Conservation (phyloP, 2,888 invertebrate species). For the Anaspis maculata region DNA sequence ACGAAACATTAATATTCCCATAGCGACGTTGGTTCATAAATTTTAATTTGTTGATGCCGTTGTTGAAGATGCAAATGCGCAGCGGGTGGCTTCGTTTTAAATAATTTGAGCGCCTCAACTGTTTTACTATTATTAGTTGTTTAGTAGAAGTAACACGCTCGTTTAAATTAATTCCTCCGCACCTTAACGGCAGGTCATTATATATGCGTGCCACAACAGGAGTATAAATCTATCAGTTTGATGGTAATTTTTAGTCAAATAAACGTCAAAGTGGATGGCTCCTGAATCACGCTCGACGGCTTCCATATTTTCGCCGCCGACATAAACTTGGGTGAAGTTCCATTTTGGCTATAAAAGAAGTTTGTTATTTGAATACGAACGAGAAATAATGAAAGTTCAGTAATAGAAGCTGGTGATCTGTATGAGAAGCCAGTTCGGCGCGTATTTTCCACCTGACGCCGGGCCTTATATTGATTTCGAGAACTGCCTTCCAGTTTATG, state of each 20-base stretch:
- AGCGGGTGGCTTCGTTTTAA: constrained; percentile 2
- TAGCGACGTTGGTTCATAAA: constrained; percentile 1
- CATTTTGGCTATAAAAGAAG: constrained; percentile 33
- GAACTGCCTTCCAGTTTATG: constrained; percentile 6
- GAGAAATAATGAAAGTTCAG: constrained; percentile 37
- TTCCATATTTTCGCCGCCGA: constrained; percentile 26
- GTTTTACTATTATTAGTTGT: constrained; percentile 12
- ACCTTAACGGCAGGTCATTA: constrained; percentile 15
- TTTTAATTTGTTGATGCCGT: constrained; percentile 1
- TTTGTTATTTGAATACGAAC: constrained; percentile 38
- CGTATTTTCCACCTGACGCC: constrained; percentile 35
- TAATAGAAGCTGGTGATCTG: constrained; percentile 33
- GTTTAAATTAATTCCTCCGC: constrained; percentile 13
- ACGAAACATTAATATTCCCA: too few relatives aligned
- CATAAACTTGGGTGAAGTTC: constrained; percentile 28
- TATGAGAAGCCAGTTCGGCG: constrained; percentile 30
- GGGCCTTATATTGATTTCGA: constrained; percentile 29
- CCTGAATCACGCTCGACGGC: constrained; percentile 24
- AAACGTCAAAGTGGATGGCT: constrained; percentile 24
- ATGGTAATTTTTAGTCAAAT: constrained; percentile 20
- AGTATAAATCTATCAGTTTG: constrained; percentile 17
- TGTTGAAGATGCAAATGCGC: constrained; percentile 1
- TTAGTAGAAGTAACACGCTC: constrained; percentile 8
- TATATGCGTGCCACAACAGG: constrained; percentile 18
- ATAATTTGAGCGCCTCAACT: constrained; percentile 7